Percentiles rank a stretch among this genome's conserved stretches.
Conservation (phyloP, 2,113 vertebrate genomes). For the Polypterus senegalus region DNA sequence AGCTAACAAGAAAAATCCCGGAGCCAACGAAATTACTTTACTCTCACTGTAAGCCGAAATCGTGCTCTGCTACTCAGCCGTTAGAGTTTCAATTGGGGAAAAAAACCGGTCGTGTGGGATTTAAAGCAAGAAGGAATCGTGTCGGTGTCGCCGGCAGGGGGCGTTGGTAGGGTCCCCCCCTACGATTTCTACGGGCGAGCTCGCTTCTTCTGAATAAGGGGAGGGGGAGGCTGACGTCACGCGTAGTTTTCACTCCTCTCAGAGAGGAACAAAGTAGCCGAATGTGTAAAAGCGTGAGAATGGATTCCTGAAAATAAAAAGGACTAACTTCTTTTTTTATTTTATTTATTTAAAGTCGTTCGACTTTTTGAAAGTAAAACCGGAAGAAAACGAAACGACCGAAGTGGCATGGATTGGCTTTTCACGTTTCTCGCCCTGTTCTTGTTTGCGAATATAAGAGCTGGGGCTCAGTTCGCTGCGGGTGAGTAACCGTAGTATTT, state of each 20-base stretch:
- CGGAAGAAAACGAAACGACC: neutral
- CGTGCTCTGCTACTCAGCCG: too few relatives aligned
- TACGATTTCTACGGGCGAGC: neutral
- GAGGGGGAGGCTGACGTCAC: constrained; percentile 24
- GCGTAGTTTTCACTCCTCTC: constrained; percentile 16
- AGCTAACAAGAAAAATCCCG: too few relatives aligned
- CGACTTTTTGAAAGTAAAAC: neutral
- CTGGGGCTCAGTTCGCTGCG: constrained; percentile 20
- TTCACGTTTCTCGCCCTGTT: constrained; percentile 14
- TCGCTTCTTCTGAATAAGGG: constrained; percentile 14
- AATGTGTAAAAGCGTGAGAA: constrained; percentile 20
- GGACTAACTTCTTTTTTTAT: constrained; percentile 26
- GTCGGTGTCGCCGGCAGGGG: constrained; percentile 15
- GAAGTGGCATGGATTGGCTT: constrained; percentile 19
- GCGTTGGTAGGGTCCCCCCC: constrained; percentile 11
- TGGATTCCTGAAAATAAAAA: constrained; percentile 21
- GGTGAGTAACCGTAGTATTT: constrained; percentile 18
- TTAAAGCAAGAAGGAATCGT: too few relatives aligned
- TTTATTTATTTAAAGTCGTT: too few relatives aligned
- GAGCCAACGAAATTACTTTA: too few relatives aligned
- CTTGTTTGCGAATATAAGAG: constrained; percentile 3
- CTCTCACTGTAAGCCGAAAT: too few relatives aligned
- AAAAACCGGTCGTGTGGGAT: too few relatives aligned
- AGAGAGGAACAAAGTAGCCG: constrained; percentile 21
- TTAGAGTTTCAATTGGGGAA: too few relatives aligned